These are phyloP conservation scores for Trichacis sp. DNA, from an alignment of 2,888 invertebrate species.

Conservation along the genomic window DNA sequence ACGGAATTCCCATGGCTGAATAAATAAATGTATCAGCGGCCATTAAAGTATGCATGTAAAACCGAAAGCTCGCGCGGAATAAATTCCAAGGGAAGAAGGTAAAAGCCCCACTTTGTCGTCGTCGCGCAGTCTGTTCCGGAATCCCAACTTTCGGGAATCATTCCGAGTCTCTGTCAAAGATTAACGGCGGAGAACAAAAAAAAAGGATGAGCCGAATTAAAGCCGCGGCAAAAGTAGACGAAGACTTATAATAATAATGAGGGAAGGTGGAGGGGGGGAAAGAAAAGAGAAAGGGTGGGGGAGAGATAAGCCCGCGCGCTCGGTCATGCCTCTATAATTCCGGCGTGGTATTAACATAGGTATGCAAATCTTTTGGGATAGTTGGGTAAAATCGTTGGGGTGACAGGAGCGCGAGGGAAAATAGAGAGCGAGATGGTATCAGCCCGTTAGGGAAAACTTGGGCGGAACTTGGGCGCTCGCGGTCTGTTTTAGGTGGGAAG, in stretches of 20 bases:
- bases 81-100: neutral
- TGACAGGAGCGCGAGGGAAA: constrained; percentile 38
- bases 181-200: constrained; percentile 35
- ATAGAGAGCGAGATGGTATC: constrained; percentile 55
- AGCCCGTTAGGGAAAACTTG: constrained; percentile 57
- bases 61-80: constrained; percentile 1
- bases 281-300: neutral
- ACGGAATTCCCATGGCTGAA: neutral
- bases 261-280: constrained; percentile 4
- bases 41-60: constrained; percentile 4
- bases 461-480: constrained; percentile 54
- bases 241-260: constrained; percentile 48
- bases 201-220: constrained; percentile 42
- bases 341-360: constrained; percentile 46
- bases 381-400: constrained; percentile 38
- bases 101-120: constrained; percentile 1
- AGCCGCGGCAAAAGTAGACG: constrained; percentile 38
- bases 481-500: constrained; percentile 49
- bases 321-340: constrained; percentile 47
- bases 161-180: constrained; percentile 39
- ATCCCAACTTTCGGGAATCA: constrained; percentile 37
- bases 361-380: constrained; percentile 48
- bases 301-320: constrained; percentile 46
- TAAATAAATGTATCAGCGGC: neutral
- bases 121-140: constrained; percentile 20